These are phyloP conservation scores for Taxidea taxus DNA, from an alignment of 2,113 vertebrate species.

Conservation along the genomic window DNA sequence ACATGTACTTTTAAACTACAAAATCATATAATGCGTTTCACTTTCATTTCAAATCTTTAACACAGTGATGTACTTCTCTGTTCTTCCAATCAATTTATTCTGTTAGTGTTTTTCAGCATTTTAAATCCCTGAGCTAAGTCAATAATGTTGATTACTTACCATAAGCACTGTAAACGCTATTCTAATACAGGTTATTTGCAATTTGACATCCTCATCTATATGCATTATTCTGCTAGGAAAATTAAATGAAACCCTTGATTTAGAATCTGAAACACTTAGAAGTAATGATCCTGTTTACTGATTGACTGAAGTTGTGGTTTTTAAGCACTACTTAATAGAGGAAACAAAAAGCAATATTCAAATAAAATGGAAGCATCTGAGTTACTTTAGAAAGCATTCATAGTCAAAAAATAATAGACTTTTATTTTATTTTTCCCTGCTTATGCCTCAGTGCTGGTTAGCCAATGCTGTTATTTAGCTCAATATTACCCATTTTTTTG, in stretches of 20 bases:
- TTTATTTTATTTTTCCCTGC: slow-evolving; percentile 65
- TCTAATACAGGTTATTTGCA: slow-evolving; percentile 85
- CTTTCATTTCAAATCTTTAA: slow-evolving; percentile 79
- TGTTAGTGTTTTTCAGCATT: slow-evolving; percentile 82
- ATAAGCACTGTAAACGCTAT: slow-evolving; percentile 75
- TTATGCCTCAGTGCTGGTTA: slow-evolving; percentile 62
- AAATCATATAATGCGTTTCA: slow-evolving; percentile 68
- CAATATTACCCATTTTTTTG: background rate
- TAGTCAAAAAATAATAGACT: slow-evolving; percentile 59
- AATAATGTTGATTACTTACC: slow-evolving; percentile 85
- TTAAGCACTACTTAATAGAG: slow-evolving; percentile 81
- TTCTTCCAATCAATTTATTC: slow-evolving; percentile 81
- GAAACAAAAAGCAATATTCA: slow-evolving; percentile 80
- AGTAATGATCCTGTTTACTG: slow-evolving; percentile 84
- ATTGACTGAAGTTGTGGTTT: slow-evolving; percentile 82
- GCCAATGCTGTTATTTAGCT: slow-evolving; percentile 42
- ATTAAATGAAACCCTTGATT: slow-evolving; percentile 85
- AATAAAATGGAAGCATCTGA: slow-evolving; percentile 69
- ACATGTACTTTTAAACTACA: slow-evolving; percentile 66
- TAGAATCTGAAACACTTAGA: slow-evolving; percentile 82
- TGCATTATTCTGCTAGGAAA: slow-evolving; percentile 84
- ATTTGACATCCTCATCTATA: slow-evolving; percentile 84
- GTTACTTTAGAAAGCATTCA: slow-evolving; percentile 73
- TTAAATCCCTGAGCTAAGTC: slow-evolving; percentile 82
- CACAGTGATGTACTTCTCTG: slow-evolving; percentile 62